These are phyloP conservation scores for Boloria selene DNA, from an alignment of 2,888 invertebrate species.

Conservation along the genomic window DNA sequence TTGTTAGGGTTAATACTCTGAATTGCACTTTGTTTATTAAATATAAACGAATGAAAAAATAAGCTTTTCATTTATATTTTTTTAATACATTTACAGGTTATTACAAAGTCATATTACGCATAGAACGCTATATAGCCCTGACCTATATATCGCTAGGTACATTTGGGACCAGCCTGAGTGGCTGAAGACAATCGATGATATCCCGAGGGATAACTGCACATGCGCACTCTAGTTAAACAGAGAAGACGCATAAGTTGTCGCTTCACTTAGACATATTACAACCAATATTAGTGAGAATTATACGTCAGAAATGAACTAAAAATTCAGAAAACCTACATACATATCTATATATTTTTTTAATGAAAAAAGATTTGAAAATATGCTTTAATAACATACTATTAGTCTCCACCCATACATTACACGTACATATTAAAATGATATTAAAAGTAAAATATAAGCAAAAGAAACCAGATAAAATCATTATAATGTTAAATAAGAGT, in stretches of 20 bases:
- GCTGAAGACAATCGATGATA: slow-evolving; percentile 74
- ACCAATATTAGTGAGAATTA: not conserved
- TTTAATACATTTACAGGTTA: slow-evolving; percentile 26
- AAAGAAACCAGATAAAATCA: no score
- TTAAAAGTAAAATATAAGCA: no score
- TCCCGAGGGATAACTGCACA: slow-evolving; percentile 78
- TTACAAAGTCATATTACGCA: slow-evolving; percentile 7
- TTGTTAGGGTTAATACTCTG: slow-evolving; percentile 81
- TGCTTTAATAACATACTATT: no score
- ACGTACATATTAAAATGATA: no score
- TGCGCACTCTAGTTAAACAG: slow-evolving; percentile 56
- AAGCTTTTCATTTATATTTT: slow-evolving; percentile 51
- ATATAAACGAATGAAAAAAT: slow-evolving; percentile 79
- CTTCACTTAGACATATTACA: slow-evolving; percentile 6
- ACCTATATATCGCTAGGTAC: slow-evolving; percentile 63
- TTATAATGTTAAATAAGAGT: no score
- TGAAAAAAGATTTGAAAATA: no score
- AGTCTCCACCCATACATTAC: no score
- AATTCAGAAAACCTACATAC: no score
- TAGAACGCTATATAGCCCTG: slow-evolving; percentile 54
- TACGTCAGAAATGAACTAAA: no score
- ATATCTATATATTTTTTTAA: no score
- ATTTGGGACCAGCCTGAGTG: slow-evolving; percentile 52
- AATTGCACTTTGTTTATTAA: slow-evolving; percentile 83
- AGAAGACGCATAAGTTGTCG: slow-evolving; percentile 6